phyloP scores from a whole-genome alignment of 2,888 invertebrate species.

The Harmothoe impar region DNA sequence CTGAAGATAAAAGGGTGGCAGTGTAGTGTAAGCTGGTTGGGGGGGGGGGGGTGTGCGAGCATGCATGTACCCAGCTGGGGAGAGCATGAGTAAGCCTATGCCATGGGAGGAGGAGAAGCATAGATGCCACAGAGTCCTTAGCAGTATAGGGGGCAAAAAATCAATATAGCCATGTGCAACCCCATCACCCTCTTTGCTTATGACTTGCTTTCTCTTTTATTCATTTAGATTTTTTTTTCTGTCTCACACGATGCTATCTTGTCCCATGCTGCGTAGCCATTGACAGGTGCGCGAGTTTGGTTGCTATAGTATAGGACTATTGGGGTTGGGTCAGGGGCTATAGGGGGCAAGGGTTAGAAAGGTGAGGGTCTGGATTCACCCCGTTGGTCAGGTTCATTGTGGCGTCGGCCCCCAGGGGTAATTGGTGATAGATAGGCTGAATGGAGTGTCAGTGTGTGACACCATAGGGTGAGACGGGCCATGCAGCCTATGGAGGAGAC shows the following conservation, averaged over 20 bases:
- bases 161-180: too few species aligned
- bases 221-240: too few species aligned
- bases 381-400: conserved; percentile 19
- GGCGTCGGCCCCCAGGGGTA: not conserved
- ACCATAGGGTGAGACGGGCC: not conserved
- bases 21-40: too few species aligned
- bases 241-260: not conserved
- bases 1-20: too few species aligned
- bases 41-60: too few species aligned
- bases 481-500: not conserved
- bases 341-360: not conserved
- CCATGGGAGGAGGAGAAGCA: too few species aligned
- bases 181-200: too few species aligned
- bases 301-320: not conserved
- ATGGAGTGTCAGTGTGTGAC: conserved; percentile 1
- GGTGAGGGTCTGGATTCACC: conserved; percentile 23
- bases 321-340: not conserved
- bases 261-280: conserved; percentile 18
- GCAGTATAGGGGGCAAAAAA: too few species aligned
- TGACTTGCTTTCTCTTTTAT: too few species aligned
- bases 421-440: not conserved
- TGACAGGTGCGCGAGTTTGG: not conserved
- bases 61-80: too few species aligned
- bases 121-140: too few species aligned
- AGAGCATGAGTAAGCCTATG: too few species aligned